Evolutionary conservation across 2,113 vertebrate genomes (phyloP).

Genomic region (Myrmecophaga tridactyla): DNA sequence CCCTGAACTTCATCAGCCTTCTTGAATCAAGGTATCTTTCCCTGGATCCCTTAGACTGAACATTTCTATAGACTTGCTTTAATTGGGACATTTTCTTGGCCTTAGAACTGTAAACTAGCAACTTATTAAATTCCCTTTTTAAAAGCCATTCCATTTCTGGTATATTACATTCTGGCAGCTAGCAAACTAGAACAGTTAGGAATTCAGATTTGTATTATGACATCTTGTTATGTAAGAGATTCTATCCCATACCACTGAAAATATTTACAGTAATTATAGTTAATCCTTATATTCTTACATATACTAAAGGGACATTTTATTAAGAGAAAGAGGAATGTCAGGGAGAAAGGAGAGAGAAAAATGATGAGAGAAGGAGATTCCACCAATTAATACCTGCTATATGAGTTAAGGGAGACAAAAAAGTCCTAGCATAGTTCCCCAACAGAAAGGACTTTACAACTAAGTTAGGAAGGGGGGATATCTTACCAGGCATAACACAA

Average conservation of each 20-base stretch:
- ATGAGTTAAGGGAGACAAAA: neutral
- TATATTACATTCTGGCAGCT: no score
- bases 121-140: no score
- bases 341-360: neutral
- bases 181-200: no score
- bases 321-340: neutral
- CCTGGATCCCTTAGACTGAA: no score
- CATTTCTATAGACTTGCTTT: no score
- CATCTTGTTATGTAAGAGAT: neutral
- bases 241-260: neutral
- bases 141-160: no score
- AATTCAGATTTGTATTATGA: neutral
- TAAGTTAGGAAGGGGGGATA: constrained; percentile 5
- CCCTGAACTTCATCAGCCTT: no score
- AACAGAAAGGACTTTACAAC: neutral
- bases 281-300: neutral
- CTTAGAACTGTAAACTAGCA: no score
- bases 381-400: neutral
- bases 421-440: neutral
- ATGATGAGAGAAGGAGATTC: neutral
- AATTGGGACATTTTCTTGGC: no score
- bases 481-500: neutral
- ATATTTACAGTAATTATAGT: neutral
- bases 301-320: neutral
- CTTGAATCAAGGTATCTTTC: no score